Conservation (phyloP, 2,797 vertebrate species). For the Enteromius afrohamiltoni region DNA sequence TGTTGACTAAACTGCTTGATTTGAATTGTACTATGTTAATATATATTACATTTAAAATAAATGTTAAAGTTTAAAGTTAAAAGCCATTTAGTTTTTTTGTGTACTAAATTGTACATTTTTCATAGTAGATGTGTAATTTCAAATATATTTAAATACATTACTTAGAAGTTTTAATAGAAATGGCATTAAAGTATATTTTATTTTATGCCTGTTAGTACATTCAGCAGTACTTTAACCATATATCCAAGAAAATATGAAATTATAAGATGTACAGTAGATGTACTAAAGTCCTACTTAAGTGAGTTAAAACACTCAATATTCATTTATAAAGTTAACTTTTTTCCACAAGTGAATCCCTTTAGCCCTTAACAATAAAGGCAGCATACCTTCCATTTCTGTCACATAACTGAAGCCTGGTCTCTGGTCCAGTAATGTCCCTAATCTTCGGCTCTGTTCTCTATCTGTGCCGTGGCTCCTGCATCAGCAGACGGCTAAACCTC, state of each 20-base stretch:
- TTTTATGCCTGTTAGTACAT: background rate
- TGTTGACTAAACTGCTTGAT: background rate
- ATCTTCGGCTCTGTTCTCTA: slow-evolving; percentile 15
- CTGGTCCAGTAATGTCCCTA: slow-evolving; percentile 12
- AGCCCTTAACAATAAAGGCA: background rate
- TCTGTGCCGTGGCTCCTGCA: background rate
- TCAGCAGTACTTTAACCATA: background rate
- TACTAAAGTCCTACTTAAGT: background rate
- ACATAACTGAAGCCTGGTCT: background rate
- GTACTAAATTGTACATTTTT: background rate
- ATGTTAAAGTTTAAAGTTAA: background rate
- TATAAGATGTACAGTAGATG: no score
- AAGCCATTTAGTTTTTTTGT: background rate
- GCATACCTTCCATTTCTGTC: background rate
- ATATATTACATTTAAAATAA: background rate
- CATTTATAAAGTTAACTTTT: background rate
- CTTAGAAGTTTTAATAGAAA: background rate
- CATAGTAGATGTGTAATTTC: background rate
- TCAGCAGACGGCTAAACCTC: slow-evolving; percentile 69
- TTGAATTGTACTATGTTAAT: background rate
- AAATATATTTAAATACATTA: background rate
- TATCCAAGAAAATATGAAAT: background rate
- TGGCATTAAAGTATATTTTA: background rate
- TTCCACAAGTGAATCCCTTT: background rate
- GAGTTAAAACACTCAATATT: background rate